These are phyloP conservation scores for Diarsia brunnea DNA, from an alignment of 2,888 invertebrate species.

Conservation along the genomic window DNA sequence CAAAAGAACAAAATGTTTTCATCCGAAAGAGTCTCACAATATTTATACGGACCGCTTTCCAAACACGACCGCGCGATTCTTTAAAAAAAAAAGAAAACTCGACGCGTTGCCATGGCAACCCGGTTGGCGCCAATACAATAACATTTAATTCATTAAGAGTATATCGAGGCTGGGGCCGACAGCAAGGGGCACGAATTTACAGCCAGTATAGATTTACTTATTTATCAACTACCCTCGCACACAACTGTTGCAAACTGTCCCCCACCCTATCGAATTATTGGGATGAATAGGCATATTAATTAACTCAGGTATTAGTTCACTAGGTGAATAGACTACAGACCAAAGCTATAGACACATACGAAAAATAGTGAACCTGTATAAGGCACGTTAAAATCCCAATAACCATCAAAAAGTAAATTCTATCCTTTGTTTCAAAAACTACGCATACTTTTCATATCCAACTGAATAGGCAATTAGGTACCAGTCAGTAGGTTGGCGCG, in stretches of 20 bases:
- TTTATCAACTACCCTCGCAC: neutral
- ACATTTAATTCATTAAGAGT: conserved; percentile 47
- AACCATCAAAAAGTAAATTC: conserved; percentile 7
- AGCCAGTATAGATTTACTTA: conserved; percentile 9
- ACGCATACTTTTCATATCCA: conserved; percentile 55
- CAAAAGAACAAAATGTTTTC: neutral
- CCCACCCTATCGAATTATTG: conserved; percentile 8
- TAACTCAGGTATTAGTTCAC: conserved; percentile 8
- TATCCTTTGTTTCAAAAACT: conserved; percentile 49
- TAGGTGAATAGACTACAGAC: conserved; percentile 3
- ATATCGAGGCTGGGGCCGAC: neutral
- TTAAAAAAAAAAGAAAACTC: conserved; percentile 39
- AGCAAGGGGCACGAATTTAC: neutral
- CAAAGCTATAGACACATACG: neutral
- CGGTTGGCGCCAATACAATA: conserved; percentile 43
- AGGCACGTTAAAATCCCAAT: neutral
- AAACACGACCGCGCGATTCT: conserved; percentile 23
- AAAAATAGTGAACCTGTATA: neutral
- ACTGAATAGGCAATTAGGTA: conserved; percentile 67
- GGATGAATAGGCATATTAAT: neutral
- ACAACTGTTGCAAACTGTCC: conserved; percentile 19
- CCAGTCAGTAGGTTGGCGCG: conserved; percentile 66
- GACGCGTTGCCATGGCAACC: conserved; percentile 60
- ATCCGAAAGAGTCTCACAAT: neutral
- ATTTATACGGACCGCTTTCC: neutral